Evolutionary conservation across 2,113 vertebrate genomes (phyloP).

Genomic region (Cettia cetti): DNA sequence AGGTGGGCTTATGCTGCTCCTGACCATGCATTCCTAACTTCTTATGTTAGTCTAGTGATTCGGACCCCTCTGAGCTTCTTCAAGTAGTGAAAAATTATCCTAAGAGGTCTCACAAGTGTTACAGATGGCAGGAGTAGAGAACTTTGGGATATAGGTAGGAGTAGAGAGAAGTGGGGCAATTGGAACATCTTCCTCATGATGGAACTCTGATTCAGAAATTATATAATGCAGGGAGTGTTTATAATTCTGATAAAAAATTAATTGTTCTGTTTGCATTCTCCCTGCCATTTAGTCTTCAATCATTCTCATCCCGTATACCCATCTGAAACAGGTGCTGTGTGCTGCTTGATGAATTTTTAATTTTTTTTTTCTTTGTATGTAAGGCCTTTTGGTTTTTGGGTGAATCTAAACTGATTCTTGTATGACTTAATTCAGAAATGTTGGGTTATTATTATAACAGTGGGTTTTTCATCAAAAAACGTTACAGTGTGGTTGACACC

Average conservation of each 20-base stretch:
- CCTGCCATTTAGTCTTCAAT: background rate
- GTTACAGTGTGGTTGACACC: background rate
- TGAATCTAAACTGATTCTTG: background rate
- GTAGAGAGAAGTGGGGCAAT: background rate
- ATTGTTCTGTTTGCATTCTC: background rate
- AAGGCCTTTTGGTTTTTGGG: background rate
- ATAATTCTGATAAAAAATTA: background rate
- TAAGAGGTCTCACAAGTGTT: rapidly evolving
- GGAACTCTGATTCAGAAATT: background rate
- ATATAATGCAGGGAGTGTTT: rapidly evolving
- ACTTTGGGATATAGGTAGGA: background rate
- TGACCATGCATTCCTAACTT: background rate
- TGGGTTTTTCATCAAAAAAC: background rate
- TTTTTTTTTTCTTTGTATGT: background rate
- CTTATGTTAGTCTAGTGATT: background rate
- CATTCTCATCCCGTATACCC: background rate
- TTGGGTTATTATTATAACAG: background rate
- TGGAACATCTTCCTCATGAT: background rate
- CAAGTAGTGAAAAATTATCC: background rate
- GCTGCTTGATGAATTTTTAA: background rate
- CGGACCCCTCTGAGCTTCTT: background rate
- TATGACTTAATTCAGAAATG: background rate
- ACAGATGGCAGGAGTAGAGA: background rate
- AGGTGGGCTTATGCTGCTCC: background rate
- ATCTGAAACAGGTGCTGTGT: background rate